Evolutionary conservation across 2,888 invertebrate species (phyloP), one percentile per base, ranked within the genome.

Genomic region (Branchipolynoe longqiensis): DNA sequence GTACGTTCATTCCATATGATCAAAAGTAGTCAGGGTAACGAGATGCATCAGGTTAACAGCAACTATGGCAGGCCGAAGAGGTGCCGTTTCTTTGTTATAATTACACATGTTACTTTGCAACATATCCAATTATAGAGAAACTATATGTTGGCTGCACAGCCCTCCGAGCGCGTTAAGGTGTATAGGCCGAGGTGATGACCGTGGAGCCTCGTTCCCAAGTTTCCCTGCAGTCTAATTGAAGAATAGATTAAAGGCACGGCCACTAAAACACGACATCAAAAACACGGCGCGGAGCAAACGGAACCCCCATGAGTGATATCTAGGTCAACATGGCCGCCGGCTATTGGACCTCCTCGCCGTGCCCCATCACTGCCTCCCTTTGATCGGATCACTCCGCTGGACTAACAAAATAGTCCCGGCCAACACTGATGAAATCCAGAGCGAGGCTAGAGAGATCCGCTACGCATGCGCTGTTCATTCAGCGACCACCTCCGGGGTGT

Each of bases 201-300:
- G 12, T 33, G 3, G 38, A 33, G 4, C n/a, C 22, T 8, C 38
- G 69, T 22, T 33, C 18, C 14, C 33, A 6, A 8, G 14, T 38
- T 22, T 14, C 36, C 36, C 12, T 8, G 14, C 36, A 38, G 38
- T 69, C 33, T 22, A 69, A 33, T n/a, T 69, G 36, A 69, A 69
- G 33, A 69, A 69, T 69, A 69, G 36, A 69, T 69, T 36, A 69
- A 69, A 69, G 3, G 18, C 69, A 33, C 12, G 31, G 31, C 1
- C 2, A 33, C 62, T 25, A 69, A 14, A 38, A 22, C 69, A 8
- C 38, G 14, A 36, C 69, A 69, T 69, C 69, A 33, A 33, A 69
- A 33, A 48, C 8, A 48, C 8, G 18, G 18, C 18, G 69, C 12
- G 3, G 1, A 33, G 1, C 18, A 3, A 69, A 22, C 31, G 31